Conservation (phyloP, 2,113 vertebrate species). For the Corythornis vintsioides region DNA sequence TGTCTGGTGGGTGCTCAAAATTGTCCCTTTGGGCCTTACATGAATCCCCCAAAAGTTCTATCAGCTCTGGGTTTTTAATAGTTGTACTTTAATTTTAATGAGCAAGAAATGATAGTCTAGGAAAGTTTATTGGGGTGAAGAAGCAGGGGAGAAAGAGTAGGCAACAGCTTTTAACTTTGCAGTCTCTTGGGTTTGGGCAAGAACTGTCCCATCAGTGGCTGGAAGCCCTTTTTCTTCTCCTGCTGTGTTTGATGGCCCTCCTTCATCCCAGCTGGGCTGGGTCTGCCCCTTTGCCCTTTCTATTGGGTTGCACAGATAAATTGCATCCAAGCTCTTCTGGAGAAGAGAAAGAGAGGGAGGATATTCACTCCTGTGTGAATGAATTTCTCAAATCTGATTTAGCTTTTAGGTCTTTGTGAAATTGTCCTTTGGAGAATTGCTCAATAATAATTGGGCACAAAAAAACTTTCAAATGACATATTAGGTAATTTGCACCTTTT, state of each 20-base stretch:
- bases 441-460: not conserved
- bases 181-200: not conserved
- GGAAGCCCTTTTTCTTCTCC: not conserved
- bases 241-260: not conserved
- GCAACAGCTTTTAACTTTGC: not conserved
- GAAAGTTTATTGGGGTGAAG: not conserved
- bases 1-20: not conserved
- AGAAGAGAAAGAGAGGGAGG: not conserved
- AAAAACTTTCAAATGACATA: not conserved
- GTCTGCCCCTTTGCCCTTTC: not conserved
- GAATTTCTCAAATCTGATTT: not conserved
- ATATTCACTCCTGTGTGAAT: accelerated
- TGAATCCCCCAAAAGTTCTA: not conserved
- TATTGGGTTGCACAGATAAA: not conserved
- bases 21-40: not conserved
- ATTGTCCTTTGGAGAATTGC: not conserved
- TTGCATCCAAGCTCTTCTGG: not conserved
- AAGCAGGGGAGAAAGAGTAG: not conserved
- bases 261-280: not conserved
- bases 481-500: not conserved
- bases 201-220: not conserved
- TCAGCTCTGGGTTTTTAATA: not conserved
- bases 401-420: not conserved
- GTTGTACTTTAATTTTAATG: not conserved
- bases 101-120: not conserved